Conservation (phyloP, 2,888 invertebrate genomes). For the Cantharis nigra region DNA sequence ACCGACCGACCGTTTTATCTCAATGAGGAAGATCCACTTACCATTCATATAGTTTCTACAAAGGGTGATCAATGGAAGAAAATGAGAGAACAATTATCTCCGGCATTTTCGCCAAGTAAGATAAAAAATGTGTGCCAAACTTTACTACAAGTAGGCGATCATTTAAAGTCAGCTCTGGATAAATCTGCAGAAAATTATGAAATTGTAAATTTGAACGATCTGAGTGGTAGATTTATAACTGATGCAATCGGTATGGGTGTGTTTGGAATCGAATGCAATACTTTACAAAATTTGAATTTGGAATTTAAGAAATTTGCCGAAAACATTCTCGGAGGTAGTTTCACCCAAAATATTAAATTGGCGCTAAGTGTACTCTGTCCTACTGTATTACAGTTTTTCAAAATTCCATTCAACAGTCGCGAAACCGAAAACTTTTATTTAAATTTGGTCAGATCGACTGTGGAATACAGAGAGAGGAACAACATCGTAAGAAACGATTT, state of each 20-base stretch:
- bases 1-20: slow-evolving; percentile 48
- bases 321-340: slow-evolving; percentile 34
- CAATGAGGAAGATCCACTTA: slow-evolving; percentile 51
- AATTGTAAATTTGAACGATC: slow-evolving; percentile 36
- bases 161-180: slow-evolving; percentile 39
- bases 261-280: slow-evolving; percentile 52
- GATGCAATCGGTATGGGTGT: slow-evolving; percentile 51
- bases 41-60: slow-evolving; percentile 49
- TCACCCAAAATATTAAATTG: not conserved
- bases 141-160: slow-evolving; percentile 48
- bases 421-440: not conserved
- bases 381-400: not conserved
- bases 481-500: not conserved
- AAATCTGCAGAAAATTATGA: not conserved
- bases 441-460: not conserved
- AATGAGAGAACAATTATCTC: slow-evolving; percentile 56
- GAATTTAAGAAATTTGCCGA: slow-evolving; percentile 45
- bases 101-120: slow-evolving; percentile 59
- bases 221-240: slow-evolving; percentile 47
- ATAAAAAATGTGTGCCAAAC: slow-evolving; percentile 57
- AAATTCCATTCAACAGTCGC: not conserved
- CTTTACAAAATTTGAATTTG: slow-evolving; percentile 52
- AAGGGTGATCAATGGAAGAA: slow-evolving; percentile 58
- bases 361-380: not conserved
- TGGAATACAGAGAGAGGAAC: not conserved